A percentile compares a stretch with the other conserved stretches of the same genome.
Evolutionary conservation across 2,113 vertebrate genomes (phyloP).

Genomic region (Acanthisitta chloris): DNA sequence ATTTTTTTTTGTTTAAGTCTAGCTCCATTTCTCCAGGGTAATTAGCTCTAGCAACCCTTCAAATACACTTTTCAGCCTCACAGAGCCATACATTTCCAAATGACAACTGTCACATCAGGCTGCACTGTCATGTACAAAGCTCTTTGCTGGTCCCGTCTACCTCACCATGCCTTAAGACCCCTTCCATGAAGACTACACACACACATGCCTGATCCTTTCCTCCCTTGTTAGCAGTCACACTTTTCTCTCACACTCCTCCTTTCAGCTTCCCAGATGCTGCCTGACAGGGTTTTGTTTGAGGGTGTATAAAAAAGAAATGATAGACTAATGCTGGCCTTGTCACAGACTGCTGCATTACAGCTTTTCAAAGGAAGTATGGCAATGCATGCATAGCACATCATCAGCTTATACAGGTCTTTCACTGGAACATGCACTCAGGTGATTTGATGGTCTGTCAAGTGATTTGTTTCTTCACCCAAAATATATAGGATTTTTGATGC

Average conservation of each 20-base stretch:
- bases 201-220: background rate
- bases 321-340: background rate
- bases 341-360: background rate
- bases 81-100: background rate
- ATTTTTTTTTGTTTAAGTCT: background rate
- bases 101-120: background rate
- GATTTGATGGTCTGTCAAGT: background rate
- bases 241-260: background rate
- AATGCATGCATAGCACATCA: background rate
- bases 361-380: background rate
- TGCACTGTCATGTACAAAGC: background rate
- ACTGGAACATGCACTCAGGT: background rate
- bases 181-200: background rate
- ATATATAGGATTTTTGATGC: background rate
- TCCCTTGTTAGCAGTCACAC: background rate
- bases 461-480: background rate
- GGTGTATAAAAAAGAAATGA: background rate
- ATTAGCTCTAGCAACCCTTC: conserved; percentile 20
- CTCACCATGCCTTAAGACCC: background rate
- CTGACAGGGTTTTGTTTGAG: conserved; percentile 30
- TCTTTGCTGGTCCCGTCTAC: background rate
- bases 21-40: conserved; percentile 1
- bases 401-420: background rate
- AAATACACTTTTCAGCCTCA: background rate
- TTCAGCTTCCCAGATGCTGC: background rate